Percentiles rank a stretch among this genome's conserved stretches.
Conservation (phyloP, 2,888 invertebrate genomes). For the Calliscelio sp. region DNA sequence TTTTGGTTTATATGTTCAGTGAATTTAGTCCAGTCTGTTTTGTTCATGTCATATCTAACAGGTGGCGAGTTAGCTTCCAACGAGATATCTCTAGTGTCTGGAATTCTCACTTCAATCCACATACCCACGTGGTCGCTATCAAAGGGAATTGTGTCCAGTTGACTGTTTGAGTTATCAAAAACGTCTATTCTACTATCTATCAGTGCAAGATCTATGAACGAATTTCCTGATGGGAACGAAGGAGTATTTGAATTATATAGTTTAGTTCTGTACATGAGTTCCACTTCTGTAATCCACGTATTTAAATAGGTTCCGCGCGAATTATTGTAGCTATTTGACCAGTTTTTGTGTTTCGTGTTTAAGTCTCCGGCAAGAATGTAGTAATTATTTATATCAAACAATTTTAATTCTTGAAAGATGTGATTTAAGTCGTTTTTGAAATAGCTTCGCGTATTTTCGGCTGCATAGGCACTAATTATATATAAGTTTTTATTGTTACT, state of each 20-base stretch:
- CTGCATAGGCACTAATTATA: slow-evolving; percentile 35
- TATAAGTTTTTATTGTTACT: slow-evolving; percentile 32
- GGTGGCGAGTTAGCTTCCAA: background rate
- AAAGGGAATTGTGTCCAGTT: background rate
- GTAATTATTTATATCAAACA: slow-evolving; percentile 3
- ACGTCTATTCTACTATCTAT: background rate
- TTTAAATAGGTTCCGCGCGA: slow-evolving; percentile 3
- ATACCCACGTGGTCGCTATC: slow-evolving; percentile 16
- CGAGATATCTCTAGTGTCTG: background rate
- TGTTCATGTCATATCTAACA: slow-evolving; percentile 1
- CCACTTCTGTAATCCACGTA: background rate
- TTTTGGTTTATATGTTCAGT: background rate
- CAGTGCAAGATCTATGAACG: background rate
- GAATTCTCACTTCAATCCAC: background rate
- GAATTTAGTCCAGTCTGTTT: slow-evolving; percentile 21
- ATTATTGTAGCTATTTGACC: slow-evolving; percentile 14
- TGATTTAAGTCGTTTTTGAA: slow-evolving; percentile 31
- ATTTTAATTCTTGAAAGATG: slow-evolving; percentile 33
- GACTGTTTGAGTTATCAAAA: background rate
- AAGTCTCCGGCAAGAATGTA: slow-evolving; percentile 42
- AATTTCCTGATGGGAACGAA: too few relatives aligned
- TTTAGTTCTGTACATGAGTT: background rate
- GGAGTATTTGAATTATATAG: slow-evolving; percentile 4
- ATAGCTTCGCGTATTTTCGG: slow-evolving; percentile 33
- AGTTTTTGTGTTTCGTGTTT: slow-evolving; percentile 35